phyloP scores from a whole-genome alignment of 2,888 invertebrate species.

The Archips crataeganus region DNA sequence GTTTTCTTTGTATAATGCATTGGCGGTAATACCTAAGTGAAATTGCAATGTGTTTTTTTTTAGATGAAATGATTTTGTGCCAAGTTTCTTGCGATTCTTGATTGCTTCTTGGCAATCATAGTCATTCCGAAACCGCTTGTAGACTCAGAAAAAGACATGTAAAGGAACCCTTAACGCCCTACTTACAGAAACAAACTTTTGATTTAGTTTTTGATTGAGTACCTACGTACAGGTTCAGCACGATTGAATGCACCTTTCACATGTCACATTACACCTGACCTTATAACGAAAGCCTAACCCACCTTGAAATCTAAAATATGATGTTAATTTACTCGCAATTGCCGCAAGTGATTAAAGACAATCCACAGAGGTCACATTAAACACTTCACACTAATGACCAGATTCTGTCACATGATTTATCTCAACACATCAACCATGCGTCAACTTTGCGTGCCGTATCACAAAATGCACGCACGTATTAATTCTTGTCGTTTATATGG shows the following conservation, averaged over 20 bases:
- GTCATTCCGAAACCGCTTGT: too few species aligned
- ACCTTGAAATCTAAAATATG: conserved; percentile 38
- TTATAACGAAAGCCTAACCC: conserved; percentile 36
- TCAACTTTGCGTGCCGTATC: conserved; percentile 41
- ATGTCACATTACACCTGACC: conserved; percentile 22
- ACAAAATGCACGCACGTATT: conserved; percentile 44
- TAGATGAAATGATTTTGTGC: too few species aligned
- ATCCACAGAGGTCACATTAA: conserved; percentile 12
- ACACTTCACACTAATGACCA: conserved; percentile 13
- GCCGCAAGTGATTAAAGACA: conserved; percentile 19
- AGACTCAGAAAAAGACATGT: too few species aligned
- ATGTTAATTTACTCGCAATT: conserved; percentile 20
- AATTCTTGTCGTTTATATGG: conserved; percentile 43
- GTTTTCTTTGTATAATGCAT: too few species aligned
- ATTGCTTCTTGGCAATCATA: too few species aligned
- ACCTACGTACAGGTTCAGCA: background rate
- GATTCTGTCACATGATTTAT: conserved; percentile 17
- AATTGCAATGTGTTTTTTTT: too few species aligned
- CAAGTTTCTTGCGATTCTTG: too few species aligned
- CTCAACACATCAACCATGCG: conserved; percentile 23
- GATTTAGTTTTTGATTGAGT: too few species aligned
- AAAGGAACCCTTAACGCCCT: too few species aligned
- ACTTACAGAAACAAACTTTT: too few species aligned
- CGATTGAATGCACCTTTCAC: conserved; percentile 18
- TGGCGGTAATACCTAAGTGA: too few species aligned